These are phyloP conservation scores for Cinclus cinclus DNA, from an alignment of 2,113 vertebrate genomes.

Conservation along the genomic window DNA sequence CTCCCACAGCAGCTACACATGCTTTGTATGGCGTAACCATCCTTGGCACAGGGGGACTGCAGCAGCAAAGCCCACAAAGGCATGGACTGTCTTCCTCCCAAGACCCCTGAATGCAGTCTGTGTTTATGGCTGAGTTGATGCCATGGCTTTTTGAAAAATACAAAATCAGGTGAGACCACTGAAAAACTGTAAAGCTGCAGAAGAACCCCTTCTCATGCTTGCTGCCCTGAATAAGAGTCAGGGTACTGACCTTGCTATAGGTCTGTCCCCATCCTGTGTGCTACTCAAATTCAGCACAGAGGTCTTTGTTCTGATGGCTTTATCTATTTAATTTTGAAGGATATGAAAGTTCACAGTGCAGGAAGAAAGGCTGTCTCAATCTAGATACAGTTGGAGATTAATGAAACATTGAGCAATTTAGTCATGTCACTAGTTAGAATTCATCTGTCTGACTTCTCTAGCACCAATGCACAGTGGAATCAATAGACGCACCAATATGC, in stretches of 20 bases:
- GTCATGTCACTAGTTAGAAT: background rate
- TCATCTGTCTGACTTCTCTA: background rate
- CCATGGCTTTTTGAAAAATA: background rate
- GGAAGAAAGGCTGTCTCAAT: background rate
- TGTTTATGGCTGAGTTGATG: background rate
- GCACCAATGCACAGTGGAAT: background rate
- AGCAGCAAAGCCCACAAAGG: background rate
- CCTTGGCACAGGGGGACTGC: background rate
- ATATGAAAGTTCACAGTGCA: background rate
- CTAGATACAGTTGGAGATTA: background rate
- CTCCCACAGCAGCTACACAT: fast-evolving
- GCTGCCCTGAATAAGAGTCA: background rate
- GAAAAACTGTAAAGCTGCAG: background rate
- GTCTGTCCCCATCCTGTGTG: background rate
- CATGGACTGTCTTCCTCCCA: background rate
- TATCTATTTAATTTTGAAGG: background rate
- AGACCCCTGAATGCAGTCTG: background rate
- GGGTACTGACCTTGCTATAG: background rate
- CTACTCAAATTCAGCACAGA: background rate
- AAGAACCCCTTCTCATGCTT: background rate
- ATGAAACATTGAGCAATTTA: background rate
- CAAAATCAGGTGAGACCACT: background rate
- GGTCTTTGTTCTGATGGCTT: background rate
- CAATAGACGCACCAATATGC: background rate
- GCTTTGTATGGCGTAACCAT: fast-evolving